Base-by-base conservation (phyloP, 2,888 invertebrate species). In the Stenolophus ochropezus region DNA sequence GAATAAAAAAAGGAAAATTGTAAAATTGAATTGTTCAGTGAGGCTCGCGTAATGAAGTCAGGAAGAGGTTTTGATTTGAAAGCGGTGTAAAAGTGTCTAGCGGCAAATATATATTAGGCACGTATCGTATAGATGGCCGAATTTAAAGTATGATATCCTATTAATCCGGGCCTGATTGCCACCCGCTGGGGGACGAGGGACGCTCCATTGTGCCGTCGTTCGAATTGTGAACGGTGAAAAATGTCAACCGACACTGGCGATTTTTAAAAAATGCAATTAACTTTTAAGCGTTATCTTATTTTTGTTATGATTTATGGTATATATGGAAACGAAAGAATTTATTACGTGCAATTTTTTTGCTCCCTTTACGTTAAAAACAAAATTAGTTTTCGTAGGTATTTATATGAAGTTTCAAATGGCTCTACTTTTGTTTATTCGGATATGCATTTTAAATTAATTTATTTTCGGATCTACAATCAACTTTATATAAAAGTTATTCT, bases 151-250 rank as follows among this genome's bases (percentile, higher is more conserved):
- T 77, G 42, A 77, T 61, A 77, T 65, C 73, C 27, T 27, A 80
- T 80, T 71, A 80, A 80, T 80, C 80, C 80, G 80, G 73, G n/a
- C 80, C 80, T 80, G 80, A 80, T 80, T 80, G 77, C 65, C 42
- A 49, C 65, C 49, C 65, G 71, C 77, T 51, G 83, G 88, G 80
- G 82, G 89, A 87, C 89, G 88, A 88, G 88, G 89, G 85, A 88
- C 88, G 82, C 89, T 88, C 90, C 90, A 90, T 90, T 91, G 89
- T 65, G 65, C 82, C 82, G 51, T 61, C 58, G 79, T 80, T 80
- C 80, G 80, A 80, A 80, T 80, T 81, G 81, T 75, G 75, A 81
- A 81, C 81, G 75, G 33, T 81, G 81, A 81, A 81, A 81, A 81
- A 81, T 75, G 81, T 81, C 81, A 81, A 81, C 74, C 81, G 81